Conservation (phyloP, 2,888 invertebrate genomes). For the Pollenia amentaria region DNA sequence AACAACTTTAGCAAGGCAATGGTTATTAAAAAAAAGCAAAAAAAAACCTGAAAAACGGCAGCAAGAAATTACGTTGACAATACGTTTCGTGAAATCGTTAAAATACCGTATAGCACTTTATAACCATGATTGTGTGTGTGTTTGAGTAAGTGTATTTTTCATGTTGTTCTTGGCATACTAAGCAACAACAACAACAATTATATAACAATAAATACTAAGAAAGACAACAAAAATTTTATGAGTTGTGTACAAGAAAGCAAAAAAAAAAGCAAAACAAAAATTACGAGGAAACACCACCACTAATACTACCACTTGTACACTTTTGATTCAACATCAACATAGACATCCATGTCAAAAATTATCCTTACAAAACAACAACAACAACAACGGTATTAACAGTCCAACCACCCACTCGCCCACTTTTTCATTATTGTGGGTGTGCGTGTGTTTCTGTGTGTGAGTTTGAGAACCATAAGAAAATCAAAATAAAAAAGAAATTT, state of each 20-base stretch:
- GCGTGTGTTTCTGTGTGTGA: background rate
- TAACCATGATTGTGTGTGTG: conserved; percentile 48
- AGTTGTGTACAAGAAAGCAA: conserved; percentile 12
- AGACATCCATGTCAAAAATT: conserved; percentile 60
- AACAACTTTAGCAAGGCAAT: conserved; percentile 43
- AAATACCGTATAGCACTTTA: conserved; percentile 68
- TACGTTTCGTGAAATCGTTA: conserved; percentile 74
- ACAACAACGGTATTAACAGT: background rate
- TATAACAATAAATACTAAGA: conserved; percentile 40
- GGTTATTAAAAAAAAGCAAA: background rate
- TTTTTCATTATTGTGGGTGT: background rate
- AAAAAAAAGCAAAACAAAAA: background rate
- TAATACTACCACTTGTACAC: conserved; percentile 17
- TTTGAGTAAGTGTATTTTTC: conserved; percentile 14
- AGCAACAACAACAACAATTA: conserved; percentile 34
- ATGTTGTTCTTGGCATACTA: conserved; percentile 52
- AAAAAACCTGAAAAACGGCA: background rate
- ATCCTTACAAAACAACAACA: conserved; percentile 41
- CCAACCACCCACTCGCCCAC: conserved; percentile 40
- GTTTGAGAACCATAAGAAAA: conserved; percentile 46
- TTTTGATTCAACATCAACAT: conserved; percentile 36
- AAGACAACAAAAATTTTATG: conserved; percentile 33
- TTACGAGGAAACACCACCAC: conserved; percentile 21
- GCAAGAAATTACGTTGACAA: conserved; percentile 64
- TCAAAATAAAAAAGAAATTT: conserved; percentile 39